These are phyloP conservation scores for Aix galericulata DNA, from an alignment of 2,113 vertebrate genomes.

Conservation along the genomic window DNA sequence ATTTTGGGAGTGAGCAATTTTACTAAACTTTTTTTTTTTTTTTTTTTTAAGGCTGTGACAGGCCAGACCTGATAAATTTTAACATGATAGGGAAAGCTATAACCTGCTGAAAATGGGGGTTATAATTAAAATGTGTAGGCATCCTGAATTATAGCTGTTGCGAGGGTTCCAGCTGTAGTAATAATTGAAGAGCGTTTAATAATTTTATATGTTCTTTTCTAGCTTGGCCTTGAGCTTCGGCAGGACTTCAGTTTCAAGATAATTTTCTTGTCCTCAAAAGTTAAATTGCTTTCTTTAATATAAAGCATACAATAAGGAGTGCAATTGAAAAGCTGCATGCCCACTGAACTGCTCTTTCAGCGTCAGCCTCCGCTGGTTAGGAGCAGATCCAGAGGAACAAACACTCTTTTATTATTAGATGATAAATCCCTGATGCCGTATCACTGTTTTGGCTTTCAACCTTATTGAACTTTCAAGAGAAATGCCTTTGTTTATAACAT, in stretches of 20 bases:
- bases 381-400: constrained; percentile 52
- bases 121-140: constrained; percentile 56
- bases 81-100: constrained; percentile 29
- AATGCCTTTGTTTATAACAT: constrained; percentile 58
- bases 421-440: constrained; percentile 63
- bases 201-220: constrained; percentile 44
- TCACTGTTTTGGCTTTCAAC: constrained; percentile 64
- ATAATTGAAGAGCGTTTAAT: constrained; percentile 62
- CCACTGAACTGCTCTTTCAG: constrained; percentile 47
- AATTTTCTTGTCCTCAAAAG: constrained; percentile 68
- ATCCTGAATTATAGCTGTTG: constrained; percentile 43
- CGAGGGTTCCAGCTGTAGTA: neutral
- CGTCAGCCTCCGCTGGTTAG: constrained; percentile 8
- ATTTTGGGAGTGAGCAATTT: neutral
- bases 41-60: neutral
- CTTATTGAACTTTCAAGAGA: constrained; percentile 63
- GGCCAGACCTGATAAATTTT: constrained; percentile 54
- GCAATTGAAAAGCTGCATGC: constrained; percentile 49
- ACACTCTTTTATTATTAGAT: constrained; percentile 66
- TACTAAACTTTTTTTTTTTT: neutral
- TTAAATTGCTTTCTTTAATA: constrained; percentile 68
- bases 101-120: constrained; percentile 47
- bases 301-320: constrained; percentile 64
- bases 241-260: constrained; percentile 64
- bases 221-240: constrained; percentile 53